Percentiles rank a stretch among this genome's conserved stretches.
phyloP scores from a whole-genome alignment of 2,113 vertebrate genomes.

The Sphaerodactylus townsendi region DNA sequence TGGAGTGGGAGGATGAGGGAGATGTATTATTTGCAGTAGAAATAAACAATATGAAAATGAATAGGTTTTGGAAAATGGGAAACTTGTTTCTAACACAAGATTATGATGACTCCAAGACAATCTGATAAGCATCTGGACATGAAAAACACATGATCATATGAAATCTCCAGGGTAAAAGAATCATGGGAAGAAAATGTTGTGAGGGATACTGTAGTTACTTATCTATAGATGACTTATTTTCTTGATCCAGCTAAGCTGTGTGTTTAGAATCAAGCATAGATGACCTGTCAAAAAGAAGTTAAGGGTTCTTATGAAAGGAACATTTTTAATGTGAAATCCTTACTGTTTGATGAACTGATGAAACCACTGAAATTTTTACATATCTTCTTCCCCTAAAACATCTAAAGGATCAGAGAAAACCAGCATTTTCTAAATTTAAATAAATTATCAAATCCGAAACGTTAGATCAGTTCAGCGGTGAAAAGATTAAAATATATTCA shows the following conservation, averaged over 20 bases:
- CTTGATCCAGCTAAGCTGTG: constrained; percentile 3
- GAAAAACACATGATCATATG: neutral
- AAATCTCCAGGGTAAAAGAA: neutral
- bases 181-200: neutral
- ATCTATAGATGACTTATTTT: constrained; percentile 11
- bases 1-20: too few relatives aligned
- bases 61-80: neutral
- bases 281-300: neutral
- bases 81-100: too few relatives aligned
- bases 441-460: neutral
- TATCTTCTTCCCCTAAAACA: neutral
- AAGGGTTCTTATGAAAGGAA: constrained; percentile 2
- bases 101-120: too few relatives aligned
- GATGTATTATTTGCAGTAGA: too few relatives aligned
- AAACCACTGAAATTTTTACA: neutral
- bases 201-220: constrained; percentile 3
- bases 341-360: neutral
- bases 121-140: neutral
- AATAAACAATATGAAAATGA: too few relatives aligned
- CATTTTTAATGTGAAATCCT: constrained; percentile 1
- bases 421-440: neutral
- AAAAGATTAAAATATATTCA: constrained; percentile 30
- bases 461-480: constrained; percentile 12
- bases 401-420: neutral
- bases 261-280: neutral